Base-by-base conservation (phyloP, 2,888 invertebrate species). In the Carterocephalus palaemon region DNA sequence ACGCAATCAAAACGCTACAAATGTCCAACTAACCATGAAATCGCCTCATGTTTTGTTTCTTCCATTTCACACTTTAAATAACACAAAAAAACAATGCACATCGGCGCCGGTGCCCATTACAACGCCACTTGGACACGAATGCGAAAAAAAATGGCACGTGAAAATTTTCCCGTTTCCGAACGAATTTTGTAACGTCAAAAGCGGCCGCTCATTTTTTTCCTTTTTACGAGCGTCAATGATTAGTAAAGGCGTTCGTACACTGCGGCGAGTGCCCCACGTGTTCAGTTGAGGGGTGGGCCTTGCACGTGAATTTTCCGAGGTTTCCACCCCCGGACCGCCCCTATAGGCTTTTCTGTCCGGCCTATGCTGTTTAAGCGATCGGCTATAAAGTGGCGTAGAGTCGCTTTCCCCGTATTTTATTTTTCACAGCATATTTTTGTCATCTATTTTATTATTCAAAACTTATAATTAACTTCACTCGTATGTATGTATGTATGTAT, bases 301-400 rank as follows among this genome's bases (percentile, higher is more conserved):
- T 73, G 74, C 79, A 82, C 83, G 83, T 84, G 83, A 85, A 84
- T 83, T 84, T 86, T 84, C 86, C 85, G 77, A 84, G 79, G 86
- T 85, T 85, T 80, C 86, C 85, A 85, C 86, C 86, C 86, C 78
- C 84, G 85, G 84, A 82, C 85, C 86, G 86, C 86, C 86, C 85
- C 86, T 85, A 81, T 85, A 85, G 85, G 86, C 86, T 85, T 86
- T 86, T 86, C 86, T 85, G 85, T 84, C 84, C 85, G 78, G 86
- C 86, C 86, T 86, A 85, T 84, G 81, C 83, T 78, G 84, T 83
- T 85, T 80, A 82, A 84, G 80, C 72, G 81, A 85, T 84, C 77
- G 82, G 67, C 71, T 79, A 69, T 49, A 48, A 70, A 63, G 54
- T 53, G 54, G 51, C 23, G 54, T 75, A 63, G 85, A 86, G 83